A percentile compares a stretch with the other conserved stretches of the same genome.
Conservation (phyloP, 2,797 vertebrate species). For the Kryptolebias ocellatus region DNA sequence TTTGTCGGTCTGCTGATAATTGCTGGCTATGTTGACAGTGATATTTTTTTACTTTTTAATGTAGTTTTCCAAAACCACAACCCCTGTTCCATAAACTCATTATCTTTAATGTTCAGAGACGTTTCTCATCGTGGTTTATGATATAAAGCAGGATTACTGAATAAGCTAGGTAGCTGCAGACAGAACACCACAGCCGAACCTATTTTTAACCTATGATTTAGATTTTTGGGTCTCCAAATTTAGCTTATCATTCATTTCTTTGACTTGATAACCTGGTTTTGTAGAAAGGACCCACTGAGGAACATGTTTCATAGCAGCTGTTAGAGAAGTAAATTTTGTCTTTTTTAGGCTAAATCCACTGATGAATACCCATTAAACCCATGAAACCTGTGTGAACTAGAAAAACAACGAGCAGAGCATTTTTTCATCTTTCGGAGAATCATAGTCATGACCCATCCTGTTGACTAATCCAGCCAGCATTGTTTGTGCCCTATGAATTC, state of each 20-base stretch:
- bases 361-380: slow-evolving; percentile 40
- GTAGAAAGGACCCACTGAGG: slow-evolving; percentile 10
- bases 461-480: background rate
- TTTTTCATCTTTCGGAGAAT: background rate
- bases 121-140: slow-evolving; percentile 14
- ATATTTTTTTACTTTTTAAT: slow-evolving; percentile 2
- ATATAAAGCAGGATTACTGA: slow-evolving; percentile 34
- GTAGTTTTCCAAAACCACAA: slow-evolving; percentile 18
- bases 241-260: slow-evolving; percentile 33
- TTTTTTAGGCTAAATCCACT: slow-evolving; percentile 1
- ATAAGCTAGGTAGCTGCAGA: slow-evolving; percentile 5
- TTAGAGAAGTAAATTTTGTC: slow-evolving; percentile 24
- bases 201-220: slow-evolving; percentile 24
- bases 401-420: slow-evolving; percentile 32
- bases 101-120: slow-evolving; percentile 10
- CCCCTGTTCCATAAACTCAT: slow-evolving; percentile 13
- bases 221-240: slow-evolving; percentile 28
- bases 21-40: slow-evolving; percentile 2
- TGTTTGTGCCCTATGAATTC: slow-evolving; percentile 47
- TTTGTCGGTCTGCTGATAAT: slow-evolving; percentile 14
- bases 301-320: slow-evolving; percentile 14
- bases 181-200: slow-evolving; percentile 6
- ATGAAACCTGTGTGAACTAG: slow-evolving; percentile 40
- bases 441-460: too few species aligned
- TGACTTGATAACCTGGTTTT: slow-evolving; percentile 32